Percentiles rank a stretch among this genome's conserved stretches.
Conservation (phyloP, 2,888 invertebrate species). For the Erebia palarica region DNA sequence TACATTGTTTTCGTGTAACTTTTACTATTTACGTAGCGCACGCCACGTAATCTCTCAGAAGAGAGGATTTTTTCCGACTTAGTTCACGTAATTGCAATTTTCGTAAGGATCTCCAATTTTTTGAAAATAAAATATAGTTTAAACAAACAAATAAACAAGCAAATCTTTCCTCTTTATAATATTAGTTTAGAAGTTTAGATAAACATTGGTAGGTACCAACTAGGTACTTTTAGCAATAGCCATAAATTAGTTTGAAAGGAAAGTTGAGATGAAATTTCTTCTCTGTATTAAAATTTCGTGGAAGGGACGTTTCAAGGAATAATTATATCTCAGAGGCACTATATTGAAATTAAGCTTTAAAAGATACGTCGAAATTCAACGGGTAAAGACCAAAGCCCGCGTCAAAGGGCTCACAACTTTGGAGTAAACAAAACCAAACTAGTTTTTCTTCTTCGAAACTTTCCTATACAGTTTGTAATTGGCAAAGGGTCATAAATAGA, state of each 20-base stretch:
- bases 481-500: constrained; percentile 9
- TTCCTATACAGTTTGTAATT: constrained; percentile 27
- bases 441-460: constrained; percentile 39
- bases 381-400: constrained; percentile 20
- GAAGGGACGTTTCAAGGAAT: neutral
- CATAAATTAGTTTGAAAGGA: neutral
- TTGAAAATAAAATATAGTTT: too few relatives aligned
- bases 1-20: too few relatives aligned
- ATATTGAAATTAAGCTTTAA: constrained; percentile 24
- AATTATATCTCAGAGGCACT: neutral
- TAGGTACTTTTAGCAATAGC: too few relatives aligned
- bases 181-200: too few relatives aligned
- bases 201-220: too few relatives aligned
- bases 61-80: too few relatives aligned
- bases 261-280: constrained; percentile 3
- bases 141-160: too few relatives aligned
- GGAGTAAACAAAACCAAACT: constrained; percentile 43
- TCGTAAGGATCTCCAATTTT: too few relatives aligned
- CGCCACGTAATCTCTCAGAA: too few relatives aligned
- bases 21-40: too few relatives aligned
- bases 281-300: neutral
- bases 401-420: constrained; percentile 39
- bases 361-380: constrained; percentile 34
- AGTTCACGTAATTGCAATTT: too few relatives aligned
- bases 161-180: too few relatives aligned